These are phyloP conservation scores for Zaprionus camerounensis DNA, from an alignment of 1,140 invertebrate genomes.

Conservation along the genomic window DNA sequence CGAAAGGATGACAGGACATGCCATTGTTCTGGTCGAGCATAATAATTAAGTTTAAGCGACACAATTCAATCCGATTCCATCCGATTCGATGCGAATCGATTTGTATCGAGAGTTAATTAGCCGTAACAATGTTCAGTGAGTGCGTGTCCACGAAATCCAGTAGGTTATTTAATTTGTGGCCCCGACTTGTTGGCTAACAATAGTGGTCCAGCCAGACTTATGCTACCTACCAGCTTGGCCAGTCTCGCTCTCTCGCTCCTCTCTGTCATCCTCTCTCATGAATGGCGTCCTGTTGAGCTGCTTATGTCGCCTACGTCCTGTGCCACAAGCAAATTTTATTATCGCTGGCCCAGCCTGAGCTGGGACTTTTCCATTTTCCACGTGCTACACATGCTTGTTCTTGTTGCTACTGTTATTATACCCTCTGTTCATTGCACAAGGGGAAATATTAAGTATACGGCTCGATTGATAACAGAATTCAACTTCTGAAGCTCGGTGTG, in stretches of 20 bases:
- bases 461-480: neutral
- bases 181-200: conserved; percentile 15
- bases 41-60: conserved; percentile 24
- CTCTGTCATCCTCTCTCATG: neutral
- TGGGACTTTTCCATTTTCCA: conserved; percentile 3
- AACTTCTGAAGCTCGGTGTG: neutral
- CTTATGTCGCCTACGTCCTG: conserved; percentile 54
- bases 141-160: conserved; percentile 4
- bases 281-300: conserved; percentile 55
- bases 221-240: neutral
- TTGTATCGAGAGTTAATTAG: conserved; percentile 45
- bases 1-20: conserved; percentile 7
- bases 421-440: neutral
- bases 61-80: conserved; percentile 10
- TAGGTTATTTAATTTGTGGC: conserved; percentile 24
- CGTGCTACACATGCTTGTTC: conserved; percentile 2
- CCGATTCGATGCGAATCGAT: conserved; percentile 1
- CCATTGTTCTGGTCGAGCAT: neutral
- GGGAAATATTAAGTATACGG: neutral
- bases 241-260: neutral
- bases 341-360: conserved; percentile 36
- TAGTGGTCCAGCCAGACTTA: neutral
- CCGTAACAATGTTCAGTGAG: conserved; percentile 22
- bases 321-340: conserved; percentile 69
- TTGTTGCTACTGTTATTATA: conserved; percentile 14